A percentile compares a stretch with the other conserved stretches of the same genome.
Evolutionary conservation across 2,113 vertebrate genomes (phyloP).

Genomic region (Cryptoleucopteryx plumbea): DNA sequence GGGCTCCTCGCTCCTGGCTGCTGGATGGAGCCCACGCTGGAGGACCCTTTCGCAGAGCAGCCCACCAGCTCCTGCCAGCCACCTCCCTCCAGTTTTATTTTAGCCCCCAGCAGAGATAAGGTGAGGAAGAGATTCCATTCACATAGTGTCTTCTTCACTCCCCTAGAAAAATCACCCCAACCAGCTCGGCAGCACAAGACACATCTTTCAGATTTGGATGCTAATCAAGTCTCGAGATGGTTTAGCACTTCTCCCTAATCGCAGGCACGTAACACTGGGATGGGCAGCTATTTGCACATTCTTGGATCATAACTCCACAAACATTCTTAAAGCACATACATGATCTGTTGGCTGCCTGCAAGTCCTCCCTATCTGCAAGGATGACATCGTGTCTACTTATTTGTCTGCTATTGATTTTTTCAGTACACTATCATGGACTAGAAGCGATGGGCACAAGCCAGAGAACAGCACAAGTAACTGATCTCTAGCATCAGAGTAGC

Average conservation of each 20-base stretch:
- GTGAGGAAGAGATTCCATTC: neutral
- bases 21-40: neutral
- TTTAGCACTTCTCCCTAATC: neutral
- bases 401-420: conserved; percentile 5
- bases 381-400: conserved; percentile 51
- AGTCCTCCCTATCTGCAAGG: conserved; percentile 25
- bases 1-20: neutral
- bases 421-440: neutral
- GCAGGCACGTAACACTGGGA: neutral
- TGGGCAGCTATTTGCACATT: neutral
- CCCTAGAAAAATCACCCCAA: neutral
- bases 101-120: neutral
- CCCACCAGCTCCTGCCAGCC: neutral
- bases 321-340: conserved; percentile 26
- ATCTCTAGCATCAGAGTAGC: neutral
- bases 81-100: neutral
- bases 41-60: neutral
- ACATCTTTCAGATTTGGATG: neutral
- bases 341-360: neutral
- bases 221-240: neutral
- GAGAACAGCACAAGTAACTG: neutral
- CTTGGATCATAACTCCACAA: neutral
- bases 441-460: neutral
- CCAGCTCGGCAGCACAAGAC: neutral
- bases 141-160: neutral